These are phyloP conservation scores for Limnephilus marmoratus DNA, from an alignment of 2,888 invertebrate genomes.

Conservation along the genomic window DNA sequence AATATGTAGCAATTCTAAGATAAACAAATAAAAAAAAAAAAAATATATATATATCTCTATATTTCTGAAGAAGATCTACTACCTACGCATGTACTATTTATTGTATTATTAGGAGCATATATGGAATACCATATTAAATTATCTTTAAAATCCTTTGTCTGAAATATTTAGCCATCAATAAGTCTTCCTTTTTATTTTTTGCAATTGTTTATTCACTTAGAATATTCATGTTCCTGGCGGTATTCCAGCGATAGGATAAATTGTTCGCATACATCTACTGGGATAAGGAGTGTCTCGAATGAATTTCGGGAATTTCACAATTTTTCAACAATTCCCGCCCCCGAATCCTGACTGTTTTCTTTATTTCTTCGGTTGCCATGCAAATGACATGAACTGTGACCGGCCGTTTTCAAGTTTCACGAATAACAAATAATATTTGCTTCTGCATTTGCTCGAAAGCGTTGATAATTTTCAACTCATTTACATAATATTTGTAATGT, in stretches of 20 bases:
- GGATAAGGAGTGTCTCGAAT: neutral
- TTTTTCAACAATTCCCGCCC: neutral
- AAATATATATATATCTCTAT: too few relatives aligned
- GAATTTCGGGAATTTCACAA: neutral
- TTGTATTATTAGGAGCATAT: neutral
- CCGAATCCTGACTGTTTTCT: neutral
- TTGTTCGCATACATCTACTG: neutral
- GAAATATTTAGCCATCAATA: neutral
- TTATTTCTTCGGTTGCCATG: neutral
- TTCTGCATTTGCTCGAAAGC: neutral
- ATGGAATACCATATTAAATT: neutral
- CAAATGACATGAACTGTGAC: neutral
- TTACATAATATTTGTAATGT: neutral
- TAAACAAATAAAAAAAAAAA: too few relatives aligned
- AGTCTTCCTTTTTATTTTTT: neutral
- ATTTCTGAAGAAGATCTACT: neutral
- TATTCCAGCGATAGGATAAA: neutral
- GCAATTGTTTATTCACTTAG: neutral
- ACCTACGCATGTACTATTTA: too few relatives aligned
- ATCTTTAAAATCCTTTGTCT: neutral
- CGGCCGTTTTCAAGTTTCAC: neutral
- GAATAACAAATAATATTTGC: neutral
- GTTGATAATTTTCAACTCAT: neutral
- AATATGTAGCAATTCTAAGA: too few relatives aligned
- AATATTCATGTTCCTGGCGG: neutral